Evolutionary conservation across 2,888 invertebrate species (phyloP).

Genomic region (Lumbricus terrestris): DNA sequence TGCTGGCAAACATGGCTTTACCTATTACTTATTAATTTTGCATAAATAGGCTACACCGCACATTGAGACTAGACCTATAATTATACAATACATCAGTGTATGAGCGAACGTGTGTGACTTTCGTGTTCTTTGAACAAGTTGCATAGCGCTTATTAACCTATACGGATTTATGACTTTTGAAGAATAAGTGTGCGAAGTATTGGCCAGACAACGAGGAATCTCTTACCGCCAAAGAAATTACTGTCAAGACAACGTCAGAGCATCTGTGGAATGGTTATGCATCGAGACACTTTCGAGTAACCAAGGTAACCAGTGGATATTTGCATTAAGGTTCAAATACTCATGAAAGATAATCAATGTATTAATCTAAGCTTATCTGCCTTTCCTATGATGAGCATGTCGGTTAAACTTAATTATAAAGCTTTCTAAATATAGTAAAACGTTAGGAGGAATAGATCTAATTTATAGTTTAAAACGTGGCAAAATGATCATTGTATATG

Average conservation of each 20-base stretch:
- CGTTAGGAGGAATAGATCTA: too few species aligned
- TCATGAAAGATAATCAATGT: neutral
- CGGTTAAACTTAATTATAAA: neutral
- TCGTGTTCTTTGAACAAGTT: neutral
- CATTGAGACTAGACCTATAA: too few species aligned
- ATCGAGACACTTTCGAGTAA: neutral
- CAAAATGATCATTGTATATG: too few species aligned
- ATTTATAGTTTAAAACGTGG: too few species aligned
- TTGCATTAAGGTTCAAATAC: accelerated
- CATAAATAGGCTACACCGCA: too few species aligned
- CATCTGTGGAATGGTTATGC: neutral
- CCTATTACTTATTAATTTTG: too few species aligned
- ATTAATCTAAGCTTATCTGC: neutral
- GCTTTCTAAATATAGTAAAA: neutral
- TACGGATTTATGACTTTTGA: neutral
- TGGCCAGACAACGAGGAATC: constrained; percentile 14
- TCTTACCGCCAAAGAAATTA: neutral
- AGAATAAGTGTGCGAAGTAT: constrained; percentile 25
- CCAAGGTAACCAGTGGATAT: neutral
- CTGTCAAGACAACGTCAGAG: neutral
- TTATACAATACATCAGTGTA: too few species aligned
- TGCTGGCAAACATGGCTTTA: too few species aligned
- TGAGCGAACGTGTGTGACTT: neutral
- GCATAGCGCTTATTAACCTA: neutral
- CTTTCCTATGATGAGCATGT: neutral